Base-by-base conservation (phyloP, 2,888 invertebrate genomes). In the Melanostoma mellinum region DNA sequence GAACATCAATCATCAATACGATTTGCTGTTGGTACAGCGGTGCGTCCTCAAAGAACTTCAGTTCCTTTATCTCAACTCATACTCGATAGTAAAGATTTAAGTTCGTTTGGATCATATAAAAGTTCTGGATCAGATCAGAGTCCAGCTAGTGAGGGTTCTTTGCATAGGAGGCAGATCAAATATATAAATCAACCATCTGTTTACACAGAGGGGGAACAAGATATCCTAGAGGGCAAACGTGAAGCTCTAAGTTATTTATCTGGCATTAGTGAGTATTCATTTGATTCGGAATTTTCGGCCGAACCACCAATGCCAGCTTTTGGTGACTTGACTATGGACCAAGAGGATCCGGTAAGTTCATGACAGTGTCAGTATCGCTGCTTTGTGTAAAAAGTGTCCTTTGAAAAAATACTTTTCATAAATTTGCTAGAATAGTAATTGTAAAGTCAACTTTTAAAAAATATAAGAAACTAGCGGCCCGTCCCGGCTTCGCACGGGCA, bases 181-280 rank as follows among this genome's bases (percentile, higher is more conserved):
- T 93, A 93, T 87, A 92, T 93, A 71, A 92, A 93, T 78, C 93
- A 93, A 86, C 90, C 92, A 71, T 92, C 93, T 1, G 89, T 92
- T 30, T 92, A 91, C 86, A 87, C 92, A 55, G 93, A 93, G 86
- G 93, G 93, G 89, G 93, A 93, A 52, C 68, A 91, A 87, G 89
- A 92, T 90, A 87, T 93, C 89, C 48, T 71, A 32, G 91, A 89
- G 72, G 88, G 88, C 30, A 87, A 89, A 55, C 87, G 89, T 2
- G 87, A 88, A 73, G 87, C 87, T 8, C 67, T 88, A 30, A 87
- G 86, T 52, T 88, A 88, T 85, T 87, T 89, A 40, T 88, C 92
- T 78, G 88, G 89, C 65, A 88, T 88, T 44, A 89, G 89, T 81
- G 91, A 92, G 88, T 88, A 93, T 91, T 92, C 92, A 90, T 89